Evolutionary conservation across 2,888 invertebrate species (phyloP).

Genomic region (Pristionchus entomophagus): DNA sequence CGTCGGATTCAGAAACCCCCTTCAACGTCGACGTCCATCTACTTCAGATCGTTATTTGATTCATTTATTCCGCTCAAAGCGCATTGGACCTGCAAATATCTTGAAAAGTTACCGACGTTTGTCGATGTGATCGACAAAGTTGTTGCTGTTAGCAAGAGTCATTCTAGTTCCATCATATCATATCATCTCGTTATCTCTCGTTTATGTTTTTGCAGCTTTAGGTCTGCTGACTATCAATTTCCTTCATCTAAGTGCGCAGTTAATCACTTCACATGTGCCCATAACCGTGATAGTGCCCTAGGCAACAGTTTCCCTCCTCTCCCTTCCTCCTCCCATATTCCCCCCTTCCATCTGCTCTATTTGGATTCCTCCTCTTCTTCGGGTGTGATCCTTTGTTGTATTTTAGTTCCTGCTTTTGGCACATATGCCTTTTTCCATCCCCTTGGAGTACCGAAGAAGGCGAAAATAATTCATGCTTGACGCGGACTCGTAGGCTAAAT

Average conservation of each 20-base stretch:
- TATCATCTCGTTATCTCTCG: background rate
- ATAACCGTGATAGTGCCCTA: background rate
- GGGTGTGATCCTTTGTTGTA: slow-evolving; percentile 38
- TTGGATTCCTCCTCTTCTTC: slow-evolving; percentile 18
- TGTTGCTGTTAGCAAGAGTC: too few relatives aligned
- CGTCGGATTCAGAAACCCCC: background rate
- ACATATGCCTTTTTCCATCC: background rate
- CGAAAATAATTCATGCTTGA: slow-evolving; percentile 10
- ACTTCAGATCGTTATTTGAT: background rate
- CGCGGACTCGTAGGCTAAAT: background rate
- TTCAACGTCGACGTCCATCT: background rate
- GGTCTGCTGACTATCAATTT: background rate
- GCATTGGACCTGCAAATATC: too few relatives aligned
- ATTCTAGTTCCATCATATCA: background rate
- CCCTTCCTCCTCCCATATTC: slow-evolving; percentile 1
- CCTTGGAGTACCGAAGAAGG: background rate
- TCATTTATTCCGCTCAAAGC: too few relatives aligned
- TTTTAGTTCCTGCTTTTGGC: slow-evolving; percentile 43
- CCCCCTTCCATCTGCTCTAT: background rate
- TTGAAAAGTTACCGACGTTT: too few relatives aligned
- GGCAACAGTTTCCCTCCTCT: slow-evolving; percentile 33
- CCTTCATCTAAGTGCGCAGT: background rate
- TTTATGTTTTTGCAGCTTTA: background rate
- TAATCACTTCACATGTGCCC: background rate
- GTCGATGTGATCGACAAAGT: too few relatives aligned